These are phyloP conservation scores for Moxostoma hubbsi DNA, from an alignment of 2,797 vertebrate genomes.

Conservation along the genomic window DNA sequence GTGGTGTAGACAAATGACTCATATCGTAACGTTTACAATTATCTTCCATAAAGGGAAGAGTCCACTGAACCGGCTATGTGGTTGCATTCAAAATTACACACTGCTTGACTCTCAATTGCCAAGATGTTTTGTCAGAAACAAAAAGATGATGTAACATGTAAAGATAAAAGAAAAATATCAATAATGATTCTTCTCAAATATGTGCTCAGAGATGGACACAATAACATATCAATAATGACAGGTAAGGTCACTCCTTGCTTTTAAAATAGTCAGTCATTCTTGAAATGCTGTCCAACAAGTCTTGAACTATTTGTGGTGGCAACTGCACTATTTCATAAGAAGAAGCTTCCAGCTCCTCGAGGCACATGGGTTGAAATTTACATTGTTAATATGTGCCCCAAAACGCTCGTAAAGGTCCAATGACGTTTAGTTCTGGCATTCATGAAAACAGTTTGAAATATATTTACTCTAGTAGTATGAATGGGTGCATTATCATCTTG, in stretches of 20 bases:
- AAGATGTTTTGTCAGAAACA: conserved; percentile 1
- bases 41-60: not conserved
- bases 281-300: conserved; percentile 4
- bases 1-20: conserved; percentile 11
- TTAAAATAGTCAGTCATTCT: not conserved
- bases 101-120: not conserved
- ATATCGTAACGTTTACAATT: not conserved
- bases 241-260: not conserved
- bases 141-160: not conserved
- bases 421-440: not conserved
- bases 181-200: not conserved
- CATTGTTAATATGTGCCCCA: not conserved
- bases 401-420: not conserved
- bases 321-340: not conserved
- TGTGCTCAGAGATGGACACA: not conserved
- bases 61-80: not conserved
- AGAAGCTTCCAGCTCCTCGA: not conserved
- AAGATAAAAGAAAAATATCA: not conserved
- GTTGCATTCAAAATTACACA: conserved; percentile 5
- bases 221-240: not conserved
- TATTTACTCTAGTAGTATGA: too few relatives aligned
- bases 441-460: too few relatives aligned
- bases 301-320: not conserved
- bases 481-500: too few relatives aligned
- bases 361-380: not conserved